Base-by-base conservation (phyloP, 2,888 invertebrate genomes). In the Apocheima hispidaria region DNA sequence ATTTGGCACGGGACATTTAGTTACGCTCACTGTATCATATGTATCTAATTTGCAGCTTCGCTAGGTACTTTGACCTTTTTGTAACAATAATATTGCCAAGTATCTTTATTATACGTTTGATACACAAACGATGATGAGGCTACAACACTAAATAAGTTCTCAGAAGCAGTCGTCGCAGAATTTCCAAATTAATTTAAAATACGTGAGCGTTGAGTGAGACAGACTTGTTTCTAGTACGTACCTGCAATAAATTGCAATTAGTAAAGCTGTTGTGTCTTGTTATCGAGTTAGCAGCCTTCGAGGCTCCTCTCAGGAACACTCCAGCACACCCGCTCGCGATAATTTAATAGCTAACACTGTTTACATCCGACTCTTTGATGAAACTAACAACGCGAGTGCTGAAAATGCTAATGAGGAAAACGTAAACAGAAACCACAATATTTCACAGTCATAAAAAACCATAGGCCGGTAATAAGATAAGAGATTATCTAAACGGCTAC, bases 201-300 rank as follows among this genome's bases (percentile, higher is more conserved):
- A 91, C 89, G 87, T 88, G 87, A 86, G 87, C 88, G 85, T 85
- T 81, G 86, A 85, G 87, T 84, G 86, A 85, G 83, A 83, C 84
- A 84, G 88, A 83, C 85, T 90, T 88, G 90, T 88, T 87, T 87
- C 88, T 88, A 90, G 91, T 89, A 90, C 92, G 91, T 89, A 90
- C 92, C 91, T 92, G 92, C 90, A 92, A 92, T 90, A 92, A 92
- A 91, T 91, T 91, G 92, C 91, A 92, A 92, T 92, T 91, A 92
- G 89, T 87, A 89, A 84, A 89, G 86, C 90, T 86, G 89, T 88
- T 90, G 88, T 86, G 87, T 91, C 92, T 92, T 91, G 92, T 92
- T 91, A 92, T 91, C 88, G 87, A 91, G 91, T 91, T 91, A 90
- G 90, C 89, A 85, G 87, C 82, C 83, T 88, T 84, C 83, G 79